A percentile compares a stretch with the other conserved stretches of the same genome.
These are phyloP conservation scores for Catalaphyllia jardinei DNA, from an alignment of 64 coral and sea anemone genomes.

Conservation along the genomic window DNA sequence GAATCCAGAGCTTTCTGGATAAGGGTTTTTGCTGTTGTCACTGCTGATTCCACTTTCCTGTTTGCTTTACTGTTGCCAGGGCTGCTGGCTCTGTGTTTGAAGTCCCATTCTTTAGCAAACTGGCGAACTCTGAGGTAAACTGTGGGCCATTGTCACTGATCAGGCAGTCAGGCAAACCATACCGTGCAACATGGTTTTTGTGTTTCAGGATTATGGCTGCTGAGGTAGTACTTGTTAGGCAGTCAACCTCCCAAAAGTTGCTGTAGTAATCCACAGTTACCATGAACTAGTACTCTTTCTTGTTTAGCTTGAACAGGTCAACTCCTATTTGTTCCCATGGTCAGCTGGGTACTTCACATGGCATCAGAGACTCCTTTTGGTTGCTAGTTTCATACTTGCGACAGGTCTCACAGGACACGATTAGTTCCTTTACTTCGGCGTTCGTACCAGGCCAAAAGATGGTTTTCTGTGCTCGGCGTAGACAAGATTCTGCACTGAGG, in stretches of 20 bases:
- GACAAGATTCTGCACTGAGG: background rate
- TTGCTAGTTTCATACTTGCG: background rate
- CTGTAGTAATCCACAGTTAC: conserved; percentile 19
- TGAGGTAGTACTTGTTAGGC: background rate
- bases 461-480: background rate
- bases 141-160: conserved; percentile 14
- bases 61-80: background rate
- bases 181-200: conserved; percentile 16
- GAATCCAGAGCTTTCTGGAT: background rate
- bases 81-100: background rate
- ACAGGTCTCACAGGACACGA: conserved; percentile 7
- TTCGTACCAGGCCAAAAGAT: conserved; percentile 28
- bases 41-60: background rate
- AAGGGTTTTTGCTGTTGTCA: background rate
- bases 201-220: background rate
- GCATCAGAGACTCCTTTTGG: conserved; percentile 16
- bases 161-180: background rate
- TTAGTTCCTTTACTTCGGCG: conserved; percentile 6
- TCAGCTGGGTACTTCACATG: conserved; percentile 4
- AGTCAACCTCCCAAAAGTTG: conserved; percentile 47
- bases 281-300: conserved; percentile 18
- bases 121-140: background rate
- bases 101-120: background rate
- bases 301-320: conserved; percentile 5
- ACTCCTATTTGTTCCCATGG: conserved; percentile 37